Percentiles rank a stretch among this genome's conserved stretches.
These are phyloP conservation scores for Lepus timidus DNA, from an alignment of 2,113 vertebrate species.

Conservation along the genomic window DNA sequence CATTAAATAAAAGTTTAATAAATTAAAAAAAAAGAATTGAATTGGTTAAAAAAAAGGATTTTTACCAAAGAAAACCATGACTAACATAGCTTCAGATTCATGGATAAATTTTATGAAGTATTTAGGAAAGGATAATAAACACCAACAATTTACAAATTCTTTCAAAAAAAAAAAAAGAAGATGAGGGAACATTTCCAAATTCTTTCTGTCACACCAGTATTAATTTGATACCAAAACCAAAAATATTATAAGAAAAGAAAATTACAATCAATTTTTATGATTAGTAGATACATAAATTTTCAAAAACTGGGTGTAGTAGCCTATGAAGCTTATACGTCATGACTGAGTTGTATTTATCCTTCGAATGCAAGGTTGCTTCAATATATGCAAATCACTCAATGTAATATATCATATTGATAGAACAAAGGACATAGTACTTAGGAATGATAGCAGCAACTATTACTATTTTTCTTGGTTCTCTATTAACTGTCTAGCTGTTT, in stretches of 20 bases:
- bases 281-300: neutral
- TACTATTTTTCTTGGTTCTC: neutral
- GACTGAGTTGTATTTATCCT: neutral
- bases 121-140: neutral
- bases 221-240: neutral
- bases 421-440: neutral
- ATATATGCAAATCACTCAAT: neutral
- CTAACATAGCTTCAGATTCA: too few relatives aligned
- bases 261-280: neutral
- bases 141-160: neutral
- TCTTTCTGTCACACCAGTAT: neutral
- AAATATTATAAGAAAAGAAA: neutral
- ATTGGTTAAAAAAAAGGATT: too few relatives aligned
- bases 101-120: neutral
- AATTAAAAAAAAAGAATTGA: too few relatives aligned
- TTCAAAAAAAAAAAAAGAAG: neutral
- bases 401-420: neutral
- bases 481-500: neutral
- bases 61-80: too few relatives aligned
- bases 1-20: too few relatives aligned
- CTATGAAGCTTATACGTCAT: neutral
- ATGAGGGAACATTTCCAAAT: neutral
- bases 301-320: neutral
- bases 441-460: neutral
- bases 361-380: neutral